Evolutionary conservation across 2,888 invertebrate genomes (phyloP).

Genomic region (Deroplatys truncata): DNA sequence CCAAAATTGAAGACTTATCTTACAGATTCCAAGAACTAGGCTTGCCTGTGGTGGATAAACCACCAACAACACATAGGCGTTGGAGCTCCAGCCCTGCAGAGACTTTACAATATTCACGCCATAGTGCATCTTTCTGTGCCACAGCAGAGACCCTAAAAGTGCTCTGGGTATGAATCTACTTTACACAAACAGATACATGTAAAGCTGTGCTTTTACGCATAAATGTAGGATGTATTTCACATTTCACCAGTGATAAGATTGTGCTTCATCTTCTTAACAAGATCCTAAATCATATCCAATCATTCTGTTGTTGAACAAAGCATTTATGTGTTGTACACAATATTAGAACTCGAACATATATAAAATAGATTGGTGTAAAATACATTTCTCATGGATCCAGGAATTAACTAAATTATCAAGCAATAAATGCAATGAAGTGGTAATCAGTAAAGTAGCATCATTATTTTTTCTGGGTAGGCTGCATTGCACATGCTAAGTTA

Average conservation of each 20-base stretch:
- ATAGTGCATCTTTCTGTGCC: not conserved
- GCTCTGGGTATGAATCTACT: conserved; percentile 20
- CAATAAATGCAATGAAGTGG: too few relatives aligned
- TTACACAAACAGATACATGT: not conserved
- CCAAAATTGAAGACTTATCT: not conserved
- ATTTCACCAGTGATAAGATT: not conserved
- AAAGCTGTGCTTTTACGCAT: not conserved
- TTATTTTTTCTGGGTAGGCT: too few relatives aligned
- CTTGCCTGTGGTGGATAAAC: conserved; percentile 14
- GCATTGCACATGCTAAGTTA: too few relatives aligned
- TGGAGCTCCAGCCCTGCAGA: conserved; percentile 26
- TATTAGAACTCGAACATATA: too few relatives aligned
- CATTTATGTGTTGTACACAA: too few relatives aligned
- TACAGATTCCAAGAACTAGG: conserved; percentile 19
- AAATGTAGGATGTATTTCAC: not conserved
- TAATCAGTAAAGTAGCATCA: too few relatives aligned
- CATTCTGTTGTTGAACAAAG: too few relatives aligned
- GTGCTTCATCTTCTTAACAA: too few relatives aligned
- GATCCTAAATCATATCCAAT: too few relatives aligned
- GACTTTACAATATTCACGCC: not conserved
- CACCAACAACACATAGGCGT: conserved; percentile 18
- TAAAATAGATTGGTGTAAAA: too few relatives aligned
- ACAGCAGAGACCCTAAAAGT: conserved; percentile 15
- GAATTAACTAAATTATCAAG: too few relatives aligned
- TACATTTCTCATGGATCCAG: too few relatives aligned